These are phyloP conservation scores for Pachymerium ferrugineum DNA, from an alignment of 2,888 invertebrate genomes.

Conservation along the genomic window DNA sequence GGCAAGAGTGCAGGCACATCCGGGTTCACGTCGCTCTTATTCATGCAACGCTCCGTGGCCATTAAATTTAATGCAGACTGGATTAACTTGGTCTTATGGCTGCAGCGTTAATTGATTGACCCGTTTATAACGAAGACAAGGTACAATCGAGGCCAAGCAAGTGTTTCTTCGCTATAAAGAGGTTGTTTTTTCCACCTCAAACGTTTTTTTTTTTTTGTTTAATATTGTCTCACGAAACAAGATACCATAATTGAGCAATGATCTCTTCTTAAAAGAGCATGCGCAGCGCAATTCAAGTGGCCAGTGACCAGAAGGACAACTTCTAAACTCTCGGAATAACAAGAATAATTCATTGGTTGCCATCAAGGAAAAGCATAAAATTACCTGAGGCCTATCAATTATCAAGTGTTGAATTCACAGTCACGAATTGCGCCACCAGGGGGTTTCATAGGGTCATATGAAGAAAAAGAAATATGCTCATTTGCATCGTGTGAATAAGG, in stretches of 20 bases:
- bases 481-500: constrained; percentile 13
- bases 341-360: not conserved
- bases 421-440: constrained; percentile 7
- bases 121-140: not conserved
- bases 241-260: not conserved
- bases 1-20: constrained; percentile 1
- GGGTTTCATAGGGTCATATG: too few relatives aligned
- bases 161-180: not conserved
- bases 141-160: too few relatives aligned
- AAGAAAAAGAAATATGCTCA: not conserved
- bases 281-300: constrained; percentile 5
- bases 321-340: not conserved
- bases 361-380: not conserved
- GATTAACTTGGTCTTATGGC: constrained; percentile 1
- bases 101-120: constrained; percentile 5
- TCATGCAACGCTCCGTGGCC: not conserved
- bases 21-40: not conserved
- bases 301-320: constrained; percentile 7
- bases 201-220: too few relatives aligned
- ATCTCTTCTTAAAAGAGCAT: not conserved
- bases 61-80: constrained; percentile 16
- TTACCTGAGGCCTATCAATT: not conserved
- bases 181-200: too few relatives aligned
- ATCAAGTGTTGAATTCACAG: constrained; percentile 13
- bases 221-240: not conserved